phyloP scores from a whole-genome alignment of 1,140 invertebrate genomes.

The Drosophila biarmipes region DNA sequence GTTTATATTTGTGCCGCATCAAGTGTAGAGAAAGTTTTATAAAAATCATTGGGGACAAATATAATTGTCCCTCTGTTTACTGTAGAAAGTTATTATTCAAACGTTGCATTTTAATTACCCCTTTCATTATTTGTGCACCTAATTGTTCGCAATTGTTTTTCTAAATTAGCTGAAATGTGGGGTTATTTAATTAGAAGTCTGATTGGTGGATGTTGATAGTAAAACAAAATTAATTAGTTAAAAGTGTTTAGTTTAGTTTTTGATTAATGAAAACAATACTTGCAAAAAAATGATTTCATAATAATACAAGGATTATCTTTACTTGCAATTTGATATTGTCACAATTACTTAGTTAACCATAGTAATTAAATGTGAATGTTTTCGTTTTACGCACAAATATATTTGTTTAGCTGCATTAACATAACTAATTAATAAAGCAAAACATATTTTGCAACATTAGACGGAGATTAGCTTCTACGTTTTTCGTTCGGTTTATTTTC shows the following conservation, averaged over 20 bases:
- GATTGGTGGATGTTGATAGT: not conserved
- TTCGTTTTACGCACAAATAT: no score
- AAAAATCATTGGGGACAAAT: conserved; percentile 1
- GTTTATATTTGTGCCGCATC: conserved; percentile 18
- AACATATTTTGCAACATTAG: not conserved
- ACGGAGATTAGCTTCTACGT: not conserved
- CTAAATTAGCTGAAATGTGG: not conserved
- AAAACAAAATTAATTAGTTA: no score
- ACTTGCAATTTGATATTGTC: no score
- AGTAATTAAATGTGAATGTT: no score
- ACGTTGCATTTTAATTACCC: conserved; percentile 22
- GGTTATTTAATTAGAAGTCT: not conserved
- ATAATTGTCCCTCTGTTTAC: conserved; percentile 16
- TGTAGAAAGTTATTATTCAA: conserved; percentile 1
- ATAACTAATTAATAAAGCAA: not conserved
- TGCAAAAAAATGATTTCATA: no score
- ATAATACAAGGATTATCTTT: no score
- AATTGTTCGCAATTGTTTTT: not conserved
- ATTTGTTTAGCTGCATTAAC: not conserved
- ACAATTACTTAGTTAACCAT: no score
- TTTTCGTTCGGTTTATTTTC: not conserved
- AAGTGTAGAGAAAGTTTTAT: not conserved
- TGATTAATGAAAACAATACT: no score
- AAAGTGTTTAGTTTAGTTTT: no score
- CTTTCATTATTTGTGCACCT: conserved; percentile 10